Conservation (phyloP, 1,140 invertebrate species). For the Homarus americanus region DNA sequence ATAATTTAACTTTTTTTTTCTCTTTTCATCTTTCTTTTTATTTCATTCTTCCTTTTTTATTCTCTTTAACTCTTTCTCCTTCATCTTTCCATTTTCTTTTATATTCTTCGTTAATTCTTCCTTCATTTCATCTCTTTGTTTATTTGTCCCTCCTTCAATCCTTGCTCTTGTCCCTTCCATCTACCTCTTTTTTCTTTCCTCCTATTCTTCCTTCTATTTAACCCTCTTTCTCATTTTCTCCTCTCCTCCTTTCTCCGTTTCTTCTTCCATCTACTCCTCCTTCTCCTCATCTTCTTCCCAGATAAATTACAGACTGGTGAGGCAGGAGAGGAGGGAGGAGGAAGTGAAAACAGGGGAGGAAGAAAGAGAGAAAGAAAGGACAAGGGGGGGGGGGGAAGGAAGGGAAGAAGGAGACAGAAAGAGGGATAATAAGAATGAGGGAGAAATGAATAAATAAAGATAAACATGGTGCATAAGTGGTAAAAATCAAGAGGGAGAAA, state of each 20-base stretch:
- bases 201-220: not conserved
- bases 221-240: not conserved
- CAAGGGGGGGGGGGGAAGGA: not conserved
- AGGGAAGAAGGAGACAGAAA: not conserved
- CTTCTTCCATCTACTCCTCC: not conserved
- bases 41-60: not conserved
- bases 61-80: not conserved
- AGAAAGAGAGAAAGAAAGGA: not conserved
- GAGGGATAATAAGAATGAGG: not conserved
- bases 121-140: not conserved
- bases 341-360: too few relatives aligned
- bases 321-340: too few relatives aligned
- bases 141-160: not conserved
- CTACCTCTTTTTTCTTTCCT: not conserved
- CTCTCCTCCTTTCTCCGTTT: not conserved
- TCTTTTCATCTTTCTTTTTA: not conserved
- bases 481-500: too few relatives aligned
- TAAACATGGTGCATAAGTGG: too few relatives aligned
- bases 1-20: too few relatives aligned
- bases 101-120: not conserved
- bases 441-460: not conserved
- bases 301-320: too few relatives aligned
- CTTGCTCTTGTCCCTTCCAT: too few relatives aligned
- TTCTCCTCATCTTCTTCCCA: too few relatives aligned
- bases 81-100: not conserved